Evolutionary conservation across 2,797 vertebrate genomes (phyloP).

Genomic region (Channa striata): DNA sequence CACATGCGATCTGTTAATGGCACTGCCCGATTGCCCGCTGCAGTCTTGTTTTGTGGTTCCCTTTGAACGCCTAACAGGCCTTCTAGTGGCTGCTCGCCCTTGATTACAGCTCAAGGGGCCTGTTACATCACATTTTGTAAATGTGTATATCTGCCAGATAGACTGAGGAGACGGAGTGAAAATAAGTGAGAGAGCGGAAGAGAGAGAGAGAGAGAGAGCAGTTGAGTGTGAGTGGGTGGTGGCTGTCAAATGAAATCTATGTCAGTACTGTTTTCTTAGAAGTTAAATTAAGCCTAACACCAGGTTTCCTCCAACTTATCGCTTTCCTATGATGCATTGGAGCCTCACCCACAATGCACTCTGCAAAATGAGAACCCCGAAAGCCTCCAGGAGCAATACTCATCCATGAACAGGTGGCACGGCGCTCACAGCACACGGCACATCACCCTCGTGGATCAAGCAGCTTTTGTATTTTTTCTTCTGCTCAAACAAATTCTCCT

Average conservation of each 20-base stretch:
- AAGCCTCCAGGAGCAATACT: slow-evolving; percentile 18
- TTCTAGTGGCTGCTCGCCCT: slow-evolving; percentile 41
- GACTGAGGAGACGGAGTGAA: slow-evolving; percentile 46
- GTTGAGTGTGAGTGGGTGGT: slow-evolving; percentile 65
- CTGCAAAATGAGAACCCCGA: slow-evolving; percentile 14
- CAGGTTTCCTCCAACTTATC: slow-evolving; percentile 50
- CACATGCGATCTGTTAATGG: slow-evolving; percentile 20
- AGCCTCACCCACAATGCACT: slow-evolving; percentile 32
- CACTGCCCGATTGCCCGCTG: not conserved
- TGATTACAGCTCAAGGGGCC: slow-evolving; percentile 53
- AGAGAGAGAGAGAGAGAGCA: slow-evolving; percentile 35
- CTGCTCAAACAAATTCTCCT: not conserved
- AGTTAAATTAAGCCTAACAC: slow-evolving; percentile 66
- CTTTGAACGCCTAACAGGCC: slow-evolving; percentile 44
- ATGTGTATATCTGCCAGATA: slow-evolving; percentile 56
- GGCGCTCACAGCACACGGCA: slow-evolving; percentile 25
- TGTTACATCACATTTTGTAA: slow-evolving; percentile 65
- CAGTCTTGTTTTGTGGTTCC: slow-evolving; percentile 23
- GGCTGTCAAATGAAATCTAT: slow-evolving; percentile 71
- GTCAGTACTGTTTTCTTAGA: slow-evolving; percentile 67
- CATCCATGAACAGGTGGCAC: slow-evolving; percentile 55
- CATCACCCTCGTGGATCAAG: slow-evolving; percentile 14
- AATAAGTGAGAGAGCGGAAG: slow-evolving; percentile 48
- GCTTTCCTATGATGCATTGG: slow-evolving; percentile 28
- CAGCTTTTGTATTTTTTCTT: slow-evolving; percentile 16